phyloP scores from a whole-genome alignment of 2,113 vertebrate genomes.

The Petrocephalus zakoni region DNA sequence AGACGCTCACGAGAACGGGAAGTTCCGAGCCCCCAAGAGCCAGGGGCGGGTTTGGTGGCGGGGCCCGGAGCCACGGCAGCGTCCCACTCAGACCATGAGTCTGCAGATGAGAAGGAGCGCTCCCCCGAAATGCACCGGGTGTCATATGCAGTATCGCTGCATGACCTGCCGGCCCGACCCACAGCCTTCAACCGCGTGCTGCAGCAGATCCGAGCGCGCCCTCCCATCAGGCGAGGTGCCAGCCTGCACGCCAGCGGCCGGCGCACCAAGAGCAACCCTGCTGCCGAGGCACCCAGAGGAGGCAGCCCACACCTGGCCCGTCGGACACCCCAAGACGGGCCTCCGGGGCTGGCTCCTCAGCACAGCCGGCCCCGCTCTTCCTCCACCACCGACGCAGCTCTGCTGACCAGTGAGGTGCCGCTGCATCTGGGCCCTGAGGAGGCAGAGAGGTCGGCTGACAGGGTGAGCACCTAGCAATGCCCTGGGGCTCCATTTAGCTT shows the following conservation, averaged over 20 bases:
- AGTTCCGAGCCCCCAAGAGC: constrained; percentile 57
- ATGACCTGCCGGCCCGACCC: constrained; percentile 69
- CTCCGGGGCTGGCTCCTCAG: constrained; percentile 68
- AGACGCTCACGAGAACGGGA: constrained; percentile 68
- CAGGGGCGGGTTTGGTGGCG: constrained; percentile 28
- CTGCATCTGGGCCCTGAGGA: constrained; percentile 62
- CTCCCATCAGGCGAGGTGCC: constrained; percentile 70
- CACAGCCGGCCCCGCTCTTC: constrained; percentile 71
- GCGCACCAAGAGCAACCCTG: constrained; percentile 43
- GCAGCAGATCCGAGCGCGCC: constrained; percentile 75
- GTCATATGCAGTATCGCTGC: constrained; percentile 73
- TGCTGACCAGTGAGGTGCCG: constrained; percentile 51
- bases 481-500: neutral
- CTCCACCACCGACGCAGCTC: constrained; percentile 70
- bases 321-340: constrained; percentile 65
- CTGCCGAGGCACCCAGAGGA: constrained; percentile 62
- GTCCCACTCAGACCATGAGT: constrained; percentile 66
- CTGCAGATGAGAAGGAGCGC: constrained; percentile 70
- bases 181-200: constrained; percentile 77
- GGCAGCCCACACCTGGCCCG: constrained; percentile 65
- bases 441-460: constrained; percentile 55
- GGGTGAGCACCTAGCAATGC: constrained; percentile 48
- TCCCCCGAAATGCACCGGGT: constrained; percentile 78
- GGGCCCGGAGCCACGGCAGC: neutral
- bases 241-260: constrained; percentile 61